phyloP scores from a whole-genome alignment of 2,113 vertebrate genomes.

The Ranitomeya variabilis region DNA sequence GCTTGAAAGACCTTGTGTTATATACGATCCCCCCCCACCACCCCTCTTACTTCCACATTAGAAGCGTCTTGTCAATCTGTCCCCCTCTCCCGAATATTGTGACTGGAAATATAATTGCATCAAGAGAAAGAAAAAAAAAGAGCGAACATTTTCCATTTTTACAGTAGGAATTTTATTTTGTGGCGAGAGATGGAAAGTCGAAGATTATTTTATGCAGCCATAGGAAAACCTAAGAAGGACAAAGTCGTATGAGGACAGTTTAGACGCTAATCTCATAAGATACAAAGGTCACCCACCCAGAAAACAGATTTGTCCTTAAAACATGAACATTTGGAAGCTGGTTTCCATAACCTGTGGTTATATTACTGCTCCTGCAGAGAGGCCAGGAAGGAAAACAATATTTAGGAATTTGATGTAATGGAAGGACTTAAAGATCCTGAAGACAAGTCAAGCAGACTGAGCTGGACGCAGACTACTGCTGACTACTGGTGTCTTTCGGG shows the following conservation, averaged over 20 bases:
- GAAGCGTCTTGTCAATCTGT: conserved; percentile 49
- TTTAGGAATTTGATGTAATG: conserved; percentile 37
- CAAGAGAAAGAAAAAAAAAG: neutral
- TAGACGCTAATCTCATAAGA: conserved; percentile 42
- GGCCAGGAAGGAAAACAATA: conserved; percentile 35
- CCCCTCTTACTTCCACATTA: conserved; percentile 13
- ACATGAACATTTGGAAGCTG: conserved; percentile 54
- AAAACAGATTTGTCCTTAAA: conserved; percentile 47
- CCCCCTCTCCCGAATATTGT: conserved; percentile 49
- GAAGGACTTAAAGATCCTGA: conserved; percentile 24
- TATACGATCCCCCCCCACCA: conserved; percentile 25
- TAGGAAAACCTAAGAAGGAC: conserved; percentile 48
- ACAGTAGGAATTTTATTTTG: conserved; percentile 49
- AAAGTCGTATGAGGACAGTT: conserved; percentile 55
- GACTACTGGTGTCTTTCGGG: neutral
- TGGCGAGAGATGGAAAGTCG: conserved; percentile 53
- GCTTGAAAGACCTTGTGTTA: conserved; percentile 23
- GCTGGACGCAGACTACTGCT: neutral
- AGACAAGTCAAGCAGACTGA: neutral
- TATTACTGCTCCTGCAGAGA: conserved; percentile 17
- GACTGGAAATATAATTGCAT: conserved; percentile 57
- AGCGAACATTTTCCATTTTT: conserved; percentile 55
- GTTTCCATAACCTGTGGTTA: conserved; percentile 50
- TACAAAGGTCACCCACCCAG: conserved; percentile 56
- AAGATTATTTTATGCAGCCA: conserved; percentile 47